Evolutionary conservation across 2,888 invertebrate genomes (phyloP), one percentile per base, ranked within the genome.

Genomic region (Abrostola triplasia): DNA sequence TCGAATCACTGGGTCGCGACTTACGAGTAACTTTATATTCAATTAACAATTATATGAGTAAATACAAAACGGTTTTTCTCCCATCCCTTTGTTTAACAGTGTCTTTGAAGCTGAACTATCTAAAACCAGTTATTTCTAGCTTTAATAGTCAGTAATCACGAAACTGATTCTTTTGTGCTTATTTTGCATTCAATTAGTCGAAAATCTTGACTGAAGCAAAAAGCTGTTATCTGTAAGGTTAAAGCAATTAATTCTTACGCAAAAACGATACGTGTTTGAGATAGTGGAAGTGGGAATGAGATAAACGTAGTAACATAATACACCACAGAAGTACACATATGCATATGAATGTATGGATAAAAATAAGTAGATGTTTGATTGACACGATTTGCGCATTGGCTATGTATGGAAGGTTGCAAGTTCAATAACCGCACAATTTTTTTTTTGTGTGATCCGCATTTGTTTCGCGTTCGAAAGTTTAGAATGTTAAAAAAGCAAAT

Each of bases 121-220:
- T 5, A 50, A 8, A 6, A 36, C 41, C 40, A 41, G 36, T 40
- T 49, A 40, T 50, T 57, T 55, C 59, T 37, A 36, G 71, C 60
- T 64, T 59, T 70, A 64, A 64, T 59, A 50, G 66, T 70, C 61
- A 13, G 36, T 41, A 41, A 63, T 64, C 67, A 80, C 59, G 78
- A 64, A 64, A 59, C 50, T 48, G 52, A 64, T 76, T 72, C 49
- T 67, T 73, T 67, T 65, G 59, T 54, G 35, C 24, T 56, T 62
- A 59, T 70, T 61, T 64, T 66, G 60, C 60, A 67, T 64, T 59
- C 63, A 72, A 76, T 72, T 67, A 56, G 11, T 40, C 47, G 47
- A 66, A 73, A 67, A 67, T 40, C 59, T 67, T 51, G 60, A 48
- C 40, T 60, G 49, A 41, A 40, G 47, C 49, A 54, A 72, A 59